phyloP scores from a whole-genome alignment of 2,113 vertebrate species.

The Grammomys dolichurus region DNA sequence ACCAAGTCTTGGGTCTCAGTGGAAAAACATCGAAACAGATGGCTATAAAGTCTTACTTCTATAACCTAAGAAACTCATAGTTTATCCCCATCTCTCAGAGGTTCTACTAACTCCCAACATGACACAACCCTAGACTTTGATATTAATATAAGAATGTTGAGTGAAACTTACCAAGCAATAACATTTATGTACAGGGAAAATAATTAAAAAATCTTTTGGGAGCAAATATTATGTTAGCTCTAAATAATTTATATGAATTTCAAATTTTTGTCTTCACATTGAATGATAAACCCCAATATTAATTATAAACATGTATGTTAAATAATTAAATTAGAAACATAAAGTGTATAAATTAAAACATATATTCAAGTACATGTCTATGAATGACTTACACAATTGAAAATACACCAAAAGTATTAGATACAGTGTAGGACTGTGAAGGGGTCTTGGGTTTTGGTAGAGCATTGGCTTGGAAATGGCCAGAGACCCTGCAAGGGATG shows the following conservation, averaged over 20 bases:
- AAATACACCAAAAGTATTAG: not conserved
- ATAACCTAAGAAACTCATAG: not conserved
- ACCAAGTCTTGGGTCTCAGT: too few relatives aligned
- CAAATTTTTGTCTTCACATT: not conserved
- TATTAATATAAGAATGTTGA: not conserved
- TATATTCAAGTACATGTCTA: not conserved
- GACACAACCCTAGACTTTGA: not conserved
- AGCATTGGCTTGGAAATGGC: too few relatives aligned
- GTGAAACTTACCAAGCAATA: not conserved
- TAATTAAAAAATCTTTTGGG: not conserved
- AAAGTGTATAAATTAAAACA: not conserved
- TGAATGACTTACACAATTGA: not conserved
- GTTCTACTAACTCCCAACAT: too few relatives aligned
- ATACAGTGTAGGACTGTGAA: too few relatives aligned
- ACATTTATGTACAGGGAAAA: not conserved
- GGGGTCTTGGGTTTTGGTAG: too few relatives aligned
- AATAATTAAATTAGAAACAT: not conserved
- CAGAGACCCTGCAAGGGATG: too few relatives aligned
- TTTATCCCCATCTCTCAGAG: accelerated
- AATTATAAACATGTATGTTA: not conserved
- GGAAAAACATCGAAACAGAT: too few relatives aligned
- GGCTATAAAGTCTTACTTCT: not conserved
- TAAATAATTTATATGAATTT: not conserved
- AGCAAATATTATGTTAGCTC: not conserved
- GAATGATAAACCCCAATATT: not conserved